phyloP scores from a whole-genome alignment of 2,113 vertebrate species.

The Passer montanus region DNA sequence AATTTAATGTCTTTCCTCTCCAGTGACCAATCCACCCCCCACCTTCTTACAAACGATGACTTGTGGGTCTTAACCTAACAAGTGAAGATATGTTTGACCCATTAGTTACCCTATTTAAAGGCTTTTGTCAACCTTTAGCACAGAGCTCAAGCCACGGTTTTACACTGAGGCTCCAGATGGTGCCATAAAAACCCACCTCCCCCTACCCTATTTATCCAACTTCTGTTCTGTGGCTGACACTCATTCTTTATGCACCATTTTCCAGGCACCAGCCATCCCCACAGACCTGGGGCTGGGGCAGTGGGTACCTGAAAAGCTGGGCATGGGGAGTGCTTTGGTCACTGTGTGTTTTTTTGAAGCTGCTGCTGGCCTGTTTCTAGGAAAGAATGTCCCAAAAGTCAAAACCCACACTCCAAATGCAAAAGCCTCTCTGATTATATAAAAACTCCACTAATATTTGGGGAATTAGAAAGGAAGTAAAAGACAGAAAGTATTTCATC shows the following conservation, averaged over 20 bases:
- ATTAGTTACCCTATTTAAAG: slow-evolving; percentile 56
- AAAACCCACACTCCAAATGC: not conserved
- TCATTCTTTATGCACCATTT: not conserved
- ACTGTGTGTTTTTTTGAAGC: not conserved
- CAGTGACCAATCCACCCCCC: slow-evolving; percentile 46
- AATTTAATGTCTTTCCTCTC: slow-evolving; percentile 61
- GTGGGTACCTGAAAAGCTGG: not conserved
- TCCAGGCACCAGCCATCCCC: not conserved
- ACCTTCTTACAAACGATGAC: slow-evolving; percentile 22
- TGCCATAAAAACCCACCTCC: slow-evolving; percentile 17
- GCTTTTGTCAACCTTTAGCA: slow-evolving; percentile 43
- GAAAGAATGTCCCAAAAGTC: not conserved
- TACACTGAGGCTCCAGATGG: slow-evolving; percentile 45
- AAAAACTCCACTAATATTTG: not conserved
- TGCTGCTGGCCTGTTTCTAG: not conserved
- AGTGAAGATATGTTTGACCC: slow-evolving; percentile 50
- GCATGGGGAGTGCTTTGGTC: not conserved
- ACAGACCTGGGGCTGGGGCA: not conserved
- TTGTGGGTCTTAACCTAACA: slow-evolving; percentile 72
- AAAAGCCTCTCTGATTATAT: not conserved
- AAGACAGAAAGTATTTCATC: not conserved
- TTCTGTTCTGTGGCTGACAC: not conserved
- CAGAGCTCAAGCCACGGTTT: slow-evolving; percentile 4
- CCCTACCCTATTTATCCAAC: slow-evolving; percentile 7
- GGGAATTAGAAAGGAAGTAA: not conserved